phyloP scores from a whole-genome alignment of 2,888 invertebrate genomes.

The Physocephala rufipes region DNA sequence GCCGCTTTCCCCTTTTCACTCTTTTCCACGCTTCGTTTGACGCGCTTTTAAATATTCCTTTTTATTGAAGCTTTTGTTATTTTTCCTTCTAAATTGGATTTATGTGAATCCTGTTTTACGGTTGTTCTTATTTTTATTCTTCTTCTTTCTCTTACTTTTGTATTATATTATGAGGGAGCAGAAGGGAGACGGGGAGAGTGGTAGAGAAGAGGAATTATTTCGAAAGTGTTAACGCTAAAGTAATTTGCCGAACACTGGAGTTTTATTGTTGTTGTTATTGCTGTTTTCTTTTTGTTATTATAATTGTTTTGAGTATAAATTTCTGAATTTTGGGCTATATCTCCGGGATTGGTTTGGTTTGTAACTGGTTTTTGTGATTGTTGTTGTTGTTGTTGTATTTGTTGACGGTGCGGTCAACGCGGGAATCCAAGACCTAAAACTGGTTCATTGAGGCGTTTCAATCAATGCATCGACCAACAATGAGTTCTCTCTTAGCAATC shows the following conservation, averaged over 20 bases:
- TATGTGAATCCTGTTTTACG: neutral
- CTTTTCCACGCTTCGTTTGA: constrained; percentile 1
- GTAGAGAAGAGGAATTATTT: constrained; percentile 15
- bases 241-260: neutral
- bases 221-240: constrained; percentile 31
- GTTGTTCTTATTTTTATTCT: neutral
- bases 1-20: too few species aligned
- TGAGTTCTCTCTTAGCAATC: too few species aligned
- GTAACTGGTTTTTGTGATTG: too few species aligned
- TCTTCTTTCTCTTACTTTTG: neutral
- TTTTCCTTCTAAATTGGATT: constrained; percentile 25
- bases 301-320: neutral
- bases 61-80: constrained; percentile 19
- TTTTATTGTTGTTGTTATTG: constrained; percentile 22
- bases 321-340: too few species aligned
- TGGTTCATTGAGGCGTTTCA: neutral
- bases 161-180: neutral
- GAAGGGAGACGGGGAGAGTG: neutral
- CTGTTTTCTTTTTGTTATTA: neutral
- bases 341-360: too few species aligned
- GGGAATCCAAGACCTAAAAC: neutral
- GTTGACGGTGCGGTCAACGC: neutral
- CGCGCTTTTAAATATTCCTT: constrained; percentile 16
- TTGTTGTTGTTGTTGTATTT: constrained; percentile 11
- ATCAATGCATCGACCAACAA: neutral